Evolutionary conservation across 2,888 invertebrate genomes (phyloP), one percentile per base, ranked within the genome.

Genomic region (Sturmia bella): DNA sequence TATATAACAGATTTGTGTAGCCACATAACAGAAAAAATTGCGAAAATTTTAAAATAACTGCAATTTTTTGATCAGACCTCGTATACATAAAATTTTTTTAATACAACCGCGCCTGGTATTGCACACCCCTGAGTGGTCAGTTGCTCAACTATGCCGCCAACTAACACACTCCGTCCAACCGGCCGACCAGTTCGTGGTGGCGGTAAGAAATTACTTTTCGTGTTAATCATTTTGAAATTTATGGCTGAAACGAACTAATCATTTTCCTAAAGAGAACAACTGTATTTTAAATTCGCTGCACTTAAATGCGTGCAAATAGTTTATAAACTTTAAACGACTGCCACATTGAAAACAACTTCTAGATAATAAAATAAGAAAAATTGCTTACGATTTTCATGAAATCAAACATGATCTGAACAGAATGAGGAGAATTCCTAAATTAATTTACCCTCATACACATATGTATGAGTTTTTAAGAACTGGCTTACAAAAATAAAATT

Each of bases 211-310:
- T 70, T 70, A 70, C 45, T 19, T 72, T 81, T 74, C 69, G 77
- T 77, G 81, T 64, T 69, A 81, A 77, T 77, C 73, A 81, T 81
- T 81, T 81, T 69, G 73, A 81, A 81, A 73, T 77, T 81, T 77
- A 81, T 81, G 76, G 61, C 63, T 77, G 43, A 77, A 64, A 15
- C 69, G 50, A 68, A 75, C 66, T 74, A 77, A 81, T 77, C 73
- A 74, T 69, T 73, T 69, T 39, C 63, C 43, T 69, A 64, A 73
- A 73, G 73, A 81, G 63, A 77, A 80, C 68, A 75, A 77, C 77
- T 77, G 68, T 77, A 73, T 57, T 69, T 77, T 73, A 68, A 73
- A 73, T 41, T 63, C 9, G 17, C 45, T 68, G 48, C 48, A 24
- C 59, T 39, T 39, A 7, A 15, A 73, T 81, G 77, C 76, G 76